Percentiles rank a stretch among this genome's conserved stretches.
Evolutionary conservation across 2,113 vertebrate genomes (phyloP).

Genomic region (Trogon melanurus): DNA sequence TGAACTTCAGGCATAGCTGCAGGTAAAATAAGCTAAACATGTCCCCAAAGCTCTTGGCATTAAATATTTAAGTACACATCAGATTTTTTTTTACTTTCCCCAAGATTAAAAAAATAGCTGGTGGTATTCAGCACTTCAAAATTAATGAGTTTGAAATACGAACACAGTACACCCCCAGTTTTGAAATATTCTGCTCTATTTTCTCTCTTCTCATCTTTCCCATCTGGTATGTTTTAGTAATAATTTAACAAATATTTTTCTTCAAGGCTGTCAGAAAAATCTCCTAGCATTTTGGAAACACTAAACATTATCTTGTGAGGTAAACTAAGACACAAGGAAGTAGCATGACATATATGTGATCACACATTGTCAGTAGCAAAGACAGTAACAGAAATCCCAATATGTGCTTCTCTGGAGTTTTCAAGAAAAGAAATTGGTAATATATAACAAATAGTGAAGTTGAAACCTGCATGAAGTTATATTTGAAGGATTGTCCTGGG

Average conservation of each 20-base stretch:
- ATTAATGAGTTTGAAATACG: constrained; percentile 27
- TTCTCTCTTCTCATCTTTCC: constrained; percentile 14
- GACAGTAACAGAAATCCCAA: neutral
- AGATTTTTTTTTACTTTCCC: neutral
- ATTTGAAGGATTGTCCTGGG: neutral
- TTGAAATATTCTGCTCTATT: constrained; percentile 28
- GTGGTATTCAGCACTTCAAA: neutral
- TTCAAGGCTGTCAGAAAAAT: constrained; percentile 33
- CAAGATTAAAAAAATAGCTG: neutral
- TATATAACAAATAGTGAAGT: neutral
- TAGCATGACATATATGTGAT: neutral
- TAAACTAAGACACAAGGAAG: constrained; percentile 6
- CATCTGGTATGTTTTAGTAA: constrained; percentile 28
- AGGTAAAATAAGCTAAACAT: neutral
- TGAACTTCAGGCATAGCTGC: neutral
- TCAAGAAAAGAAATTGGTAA: neutral
- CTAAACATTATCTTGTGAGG: constrained; percentile 8
- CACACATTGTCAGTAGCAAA: constrained; percentile 21
- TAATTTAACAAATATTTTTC: constrained; percentile 44
- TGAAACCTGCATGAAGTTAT: neutral
- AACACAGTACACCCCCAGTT: neutral
- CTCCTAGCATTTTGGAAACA: constrained; percentile 9
- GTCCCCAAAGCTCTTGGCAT: neutral
- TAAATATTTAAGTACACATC: neutral
- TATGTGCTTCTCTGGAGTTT: neutral